A percentile compares a stretch with the other conserved stretches of the same genome.
Evolutionary conservation across 92 coral and sea anemone genomes (phyloP).

Genomic region (Epizoanthus illoricatus): DNA sequence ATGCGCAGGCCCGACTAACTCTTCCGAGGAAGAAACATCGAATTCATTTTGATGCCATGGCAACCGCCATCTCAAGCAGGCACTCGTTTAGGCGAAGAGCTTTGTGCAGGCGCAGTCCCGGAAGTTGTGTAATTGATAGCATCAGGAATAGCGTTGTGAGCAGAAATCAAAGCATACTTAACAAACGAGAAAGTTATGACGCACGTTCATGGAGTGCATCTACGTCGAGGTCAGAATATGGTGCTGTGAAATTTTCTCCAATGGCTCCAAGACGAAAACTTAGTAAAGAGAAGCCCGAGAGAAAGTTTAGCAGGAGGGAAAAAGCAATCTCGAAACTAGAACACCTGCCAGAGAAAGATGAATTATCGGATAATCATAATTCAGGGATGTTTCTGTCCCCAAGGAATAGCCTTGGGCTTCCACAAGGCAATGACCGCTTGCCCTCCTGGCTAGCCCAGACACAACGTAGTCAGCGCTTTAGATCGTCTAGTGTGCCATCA

Average conservation of each 20-base stretch:
- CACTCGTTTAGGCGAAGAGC: constrained; percentile 55
- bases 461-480: constrained; percentile 22
- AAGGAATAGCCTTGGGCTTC: constrained; percentile 26
- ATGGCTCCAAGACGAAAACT: constrained; percentile 30
- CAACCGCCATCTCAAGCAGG: constrained; percentile 70
- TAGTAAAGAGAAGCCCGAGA: constrained; percentile 48
- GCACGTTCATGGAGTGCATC: constrained; percentile 47
- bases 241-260: constrained; percentile 28
- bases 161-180: not conserved
- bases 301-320: constrained; percentile 62
- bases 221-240: constrained; percentile 33
- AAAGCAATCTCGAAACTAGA: constrained; percentile 62
- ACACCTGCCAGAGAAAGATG: constrained; percentile 75
- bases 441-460: constrained; percentile 53
- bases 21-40: constrained; percentile 68
- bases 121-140: constrained; percentile 25
- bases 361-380: constrained; percentile 41
- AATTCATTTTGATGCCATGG: constrained; percentile 65
- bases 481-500: constrained; percentile 71
- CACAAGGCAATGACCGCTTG: not conserved
- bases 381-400: not conserved
- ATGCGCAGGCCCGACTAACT: constrained; percentile 85
- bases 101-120: constrained; percentile 60
- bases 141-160: not conserved
- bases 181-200: constrained; percentile 23